phyloP scores from a whole-genome alignment of 2,888 invertebrate genomes.

The Caenorhabditis macrosperma region DNA sequence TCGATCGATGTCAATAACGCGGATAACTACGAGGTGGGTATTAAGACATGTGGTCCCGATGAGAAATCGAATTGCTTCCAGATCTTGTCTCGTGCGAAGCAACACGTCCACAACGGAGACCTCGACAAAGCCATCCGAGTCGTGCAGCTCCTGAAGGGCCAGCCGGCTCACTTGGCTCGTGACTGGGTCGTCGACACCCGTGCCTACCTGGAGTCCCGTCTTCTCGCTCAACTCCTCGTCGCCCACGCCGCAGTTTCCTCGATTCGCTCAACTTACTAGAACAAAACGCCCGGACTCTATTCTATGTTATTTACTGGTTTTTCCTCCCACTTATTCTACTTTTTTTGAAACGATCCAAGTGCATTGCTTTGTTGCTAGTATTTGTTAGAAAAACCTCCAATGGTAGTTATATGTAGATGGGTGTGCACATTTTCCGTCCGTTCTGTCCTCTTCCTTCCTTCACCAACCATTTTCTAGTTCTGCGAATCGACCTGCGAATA shows the following conservation, averaged over 20 bases:
- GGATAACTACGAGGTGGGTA: slow-evolving; percentile 68
- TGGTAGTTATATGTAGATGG: slow-evolving; percentile 47
- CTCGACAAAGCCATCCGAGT: slow-evolving; percentile 87
- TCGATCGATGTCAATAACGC: slow-evolving; percentile 85
- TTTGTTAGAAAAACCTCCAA: slow-evolving; percentile 25
- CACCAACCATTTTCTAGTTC: slow-evolving; percentile 18
- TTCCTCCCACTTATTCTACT: slow-evolving; percentile 3
- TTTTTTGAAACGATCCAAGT: slow-evolving; percentile 30
- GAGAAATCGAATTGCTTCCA: slow-evolving; percentile 81
- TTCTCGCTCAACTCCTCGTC: slow-evolving; percentile 89
- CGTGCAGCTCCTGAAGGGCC: slow-evolving; percentile 88
- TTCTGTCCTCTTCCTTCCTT: neutral
- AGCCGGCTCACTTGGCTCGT: slow-evolving; percentile 88
- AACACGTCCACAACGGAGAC: slow-evolving; percentile 89
- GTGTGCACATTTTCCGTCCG: slow-evolving; percentile 23
- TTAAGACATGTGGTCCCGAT: too few species aligned
- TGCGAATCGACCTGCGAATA: slow-evolving; percentile 6
- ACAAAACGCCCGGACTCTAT: slow-evolving; percentile 16
- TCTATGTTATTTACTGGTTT: slow-evolving; percentile 48
- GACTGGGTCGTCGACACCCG: slow-evolving; percentile 89
- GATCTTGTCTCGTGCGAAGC: slow-evolving; percentile 91
- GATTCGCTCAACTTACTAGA: slow-evolving; percentile 77
- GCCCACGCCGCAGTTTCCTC: slow-evolving; percentile 89
- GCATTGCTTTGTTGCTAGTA: slow-evolving; percentile 46
- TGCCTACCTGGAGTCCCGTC: slow-evolving; percentile 71